phyloP scores from a whole-genome alignment of 2,113 vertebrate genomes.

The Siniperca knerii region DNA sequence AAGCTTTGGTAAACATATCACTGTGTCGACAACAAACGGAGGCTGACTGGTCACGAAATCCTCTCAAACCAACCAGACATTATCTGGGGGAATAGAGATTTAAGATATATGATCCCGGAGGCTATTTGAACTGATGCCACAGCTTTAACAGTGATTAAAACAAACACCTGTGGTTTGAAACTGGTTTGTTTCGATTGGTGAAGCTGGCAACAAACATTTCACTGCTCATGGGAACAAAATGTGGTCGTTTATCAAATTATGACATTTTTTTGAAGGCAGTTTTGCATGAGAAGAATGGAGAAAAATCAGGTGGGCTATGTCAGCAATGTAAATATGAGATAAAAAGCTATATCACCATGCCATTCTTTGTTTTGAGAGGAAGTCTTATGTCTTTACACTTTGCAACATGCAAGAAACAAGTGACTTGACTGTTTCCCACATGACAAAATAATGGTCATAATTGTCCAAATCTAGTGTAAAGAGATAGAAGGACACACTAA shows the following conservation, averaged over 20 bases:
- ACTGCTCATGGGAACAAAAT: not conserved
- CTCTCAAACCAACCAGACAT: not conserved
- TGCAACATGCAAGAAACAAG: not conserved
- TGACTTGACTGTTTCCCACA: no score
- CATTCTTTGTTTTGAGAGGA: not conserved
- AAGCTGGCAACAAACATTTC: not conserved
- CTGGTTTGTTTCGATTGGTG: not conserved
- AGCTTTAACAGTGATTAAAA: slow-evolving; percentile 1
- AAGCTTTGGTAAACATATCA: slow-evolving; percentile 49
- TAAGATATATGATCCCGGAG: not conserved
- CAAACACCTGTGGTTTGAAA: not conserved
- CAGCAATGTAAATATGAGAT: not conserved
- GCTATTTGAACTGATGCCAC: not conserved
- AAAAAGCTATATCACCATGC: not conserved
- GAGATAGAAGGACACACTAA: not conserved
- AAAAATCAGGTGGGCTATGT: not conserved
- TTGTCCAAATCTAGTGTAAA: not conserved
- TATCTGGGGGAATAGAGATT: not conserved
- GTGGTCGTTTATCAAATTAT: not conserved
- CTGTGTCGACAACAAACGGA: slow-evolving; percentile 36
- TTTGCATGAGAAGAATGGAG: not conserved
- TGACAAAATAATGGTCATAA: not conserved
- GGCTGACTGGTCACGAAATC: slow-evolving; percentile 12
- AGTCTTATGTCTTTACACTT: not conserved
- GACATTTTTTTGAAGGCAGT: no score